Evolutionary conservation across 2,888 invertebrate genomes (phyloP).

Genomic region (Blastobasis adustella): DNA sequence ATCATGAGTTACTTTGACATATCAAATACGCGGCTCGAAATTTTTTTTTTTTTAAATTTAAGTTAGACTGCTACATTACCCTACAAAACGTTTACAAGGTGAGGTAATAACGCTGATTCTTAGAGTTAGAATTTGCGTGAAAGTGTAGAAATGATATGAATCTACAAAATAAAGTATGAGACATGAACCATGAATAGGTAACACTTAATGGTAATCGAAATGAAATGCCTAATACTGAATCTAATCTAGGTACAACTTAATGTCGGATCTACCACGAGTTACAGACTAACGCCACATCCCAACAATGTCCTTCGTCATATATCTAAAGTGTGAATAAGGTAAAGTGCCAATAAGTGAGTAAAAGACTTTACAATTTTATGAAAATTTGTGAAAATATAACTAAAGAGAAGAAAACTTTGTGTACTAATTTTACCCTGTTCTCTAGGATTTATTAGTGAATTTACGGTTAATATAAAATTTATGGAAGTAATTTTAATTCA

Average conservation of each 20-base stretch:
- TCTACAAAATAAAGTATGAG: constrained; percentile 28
- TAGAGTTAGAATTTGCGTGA: constrained; percentile 19
- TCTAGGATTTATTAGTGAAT: constrained; percentile 69
- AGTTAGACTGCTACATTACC: constrained; percentile 62
- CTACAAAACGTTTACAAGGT: constrained; percentile 64
- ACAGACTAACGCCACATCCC: constrained; percentile 57
- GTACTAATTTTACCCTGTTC: constrained; percentile 73
- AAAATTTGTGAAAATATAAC: constrained; percentile 63
- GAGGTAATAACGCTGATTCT: constrained; percentile 37
- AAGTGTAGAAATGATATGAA: constrained; percentile 31
- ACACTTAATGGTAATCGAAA: constrained; percentile 34
- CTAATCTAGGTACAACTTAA: constrained; percentile 55
- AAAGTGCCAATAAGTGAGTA: constrained; percentile 65
- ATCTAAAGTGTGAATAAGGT: constrained; percentile 50
- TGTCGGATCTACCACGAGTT: constrained; percentile 45
- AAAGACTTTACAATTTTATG: constrained; percentile 60
- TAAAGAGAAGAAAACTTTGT: constrained; percentile 51
- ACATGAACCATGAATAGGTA: constrained; percentile 31
- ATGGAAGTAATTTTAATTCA: constrained; percentile 30
- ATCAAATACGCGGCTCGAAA: constrained; percentile 75
- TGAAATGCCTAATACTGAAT: constrained; percentile 35
- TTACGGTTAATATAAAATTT: constrained; percentile 44
- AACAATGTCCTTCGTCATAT: constrained; percentile 47
- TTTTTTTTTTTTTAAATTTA: constrained; percentile 57
- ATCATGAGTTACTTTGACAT: constrained; percentile 74